Conservation (phyloP, 2,113 vertebrate species). For the Chamaea fasciata region DNA sequence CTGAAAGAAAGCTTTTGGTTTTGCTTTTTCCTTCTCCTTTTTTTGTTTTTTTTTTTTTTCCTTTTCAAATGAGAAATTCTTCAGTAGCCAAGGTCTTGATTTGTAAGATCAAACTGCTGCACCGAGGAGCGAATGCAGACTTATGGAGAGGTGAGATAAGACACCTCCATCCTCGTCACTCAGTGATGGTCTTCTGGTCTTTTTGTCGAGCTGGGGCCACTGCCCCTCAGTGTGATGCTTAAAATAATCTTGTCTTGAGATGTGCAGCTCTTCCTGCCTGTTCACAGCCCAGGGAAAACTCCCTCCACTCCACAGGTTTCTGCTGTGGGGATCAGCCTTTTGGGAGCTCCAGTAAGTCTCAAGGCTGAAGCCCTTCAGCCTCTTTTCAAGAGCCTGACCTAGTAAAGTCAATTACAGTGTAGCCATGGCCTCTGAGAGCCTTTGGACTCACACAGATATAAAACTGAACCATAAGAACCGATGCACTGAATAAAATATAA, state of each 20-base stretch:
- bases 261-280: not conserved
- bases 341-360: not conserved
- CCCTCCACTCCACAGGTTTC: not conserved
- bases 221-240: not conserved
- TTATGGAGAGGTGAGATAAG: not conserved
- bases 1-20: not conserved
- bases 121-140: not conserved
- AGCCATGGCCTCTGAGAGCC: not conserved
- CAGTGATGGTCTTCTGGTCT: not conserved
- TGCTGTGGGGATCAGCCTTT: not conserved
- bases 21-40: not conserved
- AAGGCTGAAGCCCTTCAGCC: not conserved
- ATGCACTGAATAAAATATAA: not conserved
- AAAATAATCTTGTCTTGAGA: not conserved
- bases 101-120: not conserved
- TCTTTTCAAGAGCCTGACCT: not conserved
- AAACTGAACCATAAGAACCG: not conserved
- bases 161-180: not conserved
- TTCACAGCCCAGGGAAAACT: not conserved
- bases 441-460: not conserved
- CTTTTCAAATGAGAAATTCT: not conserved
- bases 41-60: not conserved
- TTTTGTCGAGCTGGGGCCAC: not conserved
- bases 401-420: not conserved
- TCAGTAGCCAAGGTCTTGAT: not conserved